A percentile compares a stretch with the other conserved stretches of the same genome.
These are phyloP conservation scores for Agonopterix arenella DNA, from an alignment of 2,888 invertebrate genomes.

Conservation along the genomic window DNA sequence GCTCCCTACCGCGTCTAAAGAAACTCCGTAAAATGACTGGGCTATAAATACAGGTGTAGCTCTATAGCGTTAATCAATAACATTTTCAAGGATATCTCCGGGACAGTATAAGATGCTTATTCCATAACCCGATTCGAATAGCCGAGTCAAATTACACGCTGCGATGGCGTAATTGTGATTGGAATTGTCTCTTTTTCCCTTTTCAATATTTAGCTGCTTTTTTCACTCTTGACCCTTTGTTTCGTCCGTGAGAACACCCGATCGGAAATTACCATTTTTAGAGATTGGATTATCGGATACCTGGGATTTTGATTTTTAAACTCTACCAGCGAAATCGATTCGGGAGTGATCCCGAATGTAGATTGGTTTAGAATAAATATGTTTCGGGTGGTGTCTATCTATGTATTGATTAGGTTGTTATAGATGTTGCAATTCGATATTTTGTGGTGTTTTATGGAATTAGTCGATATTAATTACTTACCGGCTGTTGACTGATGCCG, in stretches of 20 bases:
- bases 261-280: conserved; percentile 72
- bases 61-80: conserved; percentile 4
- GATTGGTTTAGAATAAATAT: conserved; percentile 51
- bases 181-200: conserved; percentile 55
- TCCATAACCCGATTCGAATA: conserved; percentile 27
- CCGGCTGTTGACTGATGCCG: conserved; percentile 92
- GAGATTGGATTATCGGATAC: conserved; percentile 62
- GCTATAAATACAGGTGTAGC: too few relatives aligned
- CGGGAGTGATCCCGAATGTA: conserved; percentile 36
- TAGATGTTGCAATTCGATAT: not conserved
- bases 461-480: conserved; percentile 70
- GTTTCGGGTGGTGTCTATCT: conserved; percentile 45
- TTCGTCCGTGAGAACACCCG: conserved; percentile 65
- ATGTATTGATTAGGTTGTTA: conserved; percentile 6
- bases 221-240: conserved; percentile 59
- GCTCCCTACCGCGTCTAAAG: too few relatives aligned
- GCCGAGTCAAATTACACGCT: conserved; percentile 15
- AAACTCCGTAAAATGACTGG: too few relatives aligned
- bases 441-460: not conserved
- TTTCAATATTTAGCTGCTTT: conserved; percentile 42
- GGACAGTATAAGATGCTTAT: conserved; percentile 22
- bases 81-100: conserved; percentile 19
- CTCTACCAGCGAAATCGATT: conserved; percentile 43
- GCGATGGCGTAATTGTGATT: conserved; percentile 60
- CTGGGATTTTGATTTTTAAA: conserved; percentile 42